Conservation (phyloP, 2,888 invertebrate genomes). For the Leucophenga montana region DNA sequence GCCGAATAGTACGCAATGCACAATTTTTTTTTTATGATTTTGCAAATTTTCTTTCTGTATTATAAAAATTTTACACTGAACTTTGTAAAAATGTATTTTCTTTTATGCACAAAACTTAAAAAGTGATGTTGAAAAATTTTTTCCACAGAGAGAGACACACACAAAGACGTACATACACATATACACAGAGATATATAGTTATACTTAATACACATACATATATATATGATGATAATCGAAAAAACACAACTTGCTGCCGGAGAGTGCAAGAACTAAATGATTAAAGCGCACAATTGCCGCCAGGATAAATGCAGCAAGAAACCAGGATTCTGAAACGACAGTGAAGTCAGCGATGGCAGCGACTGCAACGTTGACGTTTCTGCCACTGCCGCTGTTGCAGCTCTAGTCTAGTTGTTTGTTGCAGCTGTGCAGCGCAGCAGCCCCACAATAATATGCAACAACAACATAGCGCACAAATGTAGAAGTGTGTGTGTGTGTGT, state of each 20-base stretch:
- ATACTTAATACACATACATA: slow-evolving; percentile 38
- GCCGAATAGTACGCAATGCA: slow-evolving; percentile 11
- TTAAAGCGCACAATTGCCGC: slow-evolving; percentile 61
- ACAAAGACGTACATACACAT: slow-evolving; percentile 27
- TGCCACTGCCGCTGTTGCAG: slow-evolving; percentile 35
- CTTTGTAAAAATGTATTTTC: background rate
- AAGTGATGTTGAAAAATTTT: slow-evolving; percentile 13
- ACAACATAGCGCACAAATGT: slow-evolving; percentile 11
- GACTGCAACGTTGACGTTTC: slow-evolving; percentile 32
- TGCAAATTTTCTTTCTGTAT: background rate
- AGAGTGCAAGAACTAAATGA: slow-evolving; percentile 75
- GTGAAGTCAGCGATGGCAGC: slow-evolving; percentile 32
- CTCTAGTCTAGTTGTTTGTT: slow-evolving; percentile 42
- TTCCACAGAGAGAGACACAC: slow-evolving; percentile 18
- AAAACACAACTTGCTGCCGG: slow-evolving; percentile 74
- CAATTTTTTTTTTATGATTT: background rate
- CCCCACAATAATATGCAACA: slow-evolving; percentile 35
- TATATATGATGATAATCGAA: slow-evolving; percentile 62
- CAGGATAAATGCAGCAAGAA: slow-evolving; percentile 60
- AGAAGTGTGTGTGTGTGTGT: background rate
- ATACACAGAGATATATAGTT: slow-evolving; percentile 33
- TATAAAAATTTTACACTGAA: too few species aligned
- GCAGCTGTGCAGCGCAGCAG: slow-evolving; percentile 35
- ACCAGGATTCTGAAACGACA: slow-evolving; percentile 49
- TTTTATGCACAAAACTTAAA: slow-evolving; percentile 11